Evolutionary conservation across 1,140 invertebrate genomes (phyloP), one percentile per base, ranked within the genome.

Genomic region (Phenacoccus solenopsis): DNA sequence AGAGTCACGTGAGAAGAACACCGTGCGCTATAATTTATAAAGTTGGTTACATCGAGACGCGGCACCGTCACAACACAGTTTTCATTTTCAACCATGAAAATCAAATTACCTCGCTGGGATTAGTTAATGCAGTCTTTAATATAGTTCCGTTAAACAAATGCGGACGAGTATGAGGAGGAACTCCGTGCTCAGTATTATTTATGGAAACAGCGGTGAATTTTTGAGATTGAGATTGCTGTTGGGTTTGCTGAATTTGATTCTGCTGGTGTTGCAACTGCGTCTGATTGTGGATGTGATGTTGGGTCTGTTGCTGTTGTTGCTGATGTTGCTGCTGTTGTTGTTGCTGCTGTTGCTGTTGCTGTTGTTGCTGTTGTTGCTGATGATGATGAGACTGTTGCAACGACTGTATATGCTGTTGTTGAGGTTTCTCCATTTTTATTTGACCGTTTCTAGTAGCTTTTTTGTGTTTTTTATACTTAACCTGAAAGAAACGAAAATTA

Each of bases 401-500:
- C 27, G 22, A 24, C 16, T 12, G 20, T 3, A n/a, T 1, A 12
- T 69, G 38, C n/a, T 69, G 69, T 27, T 69, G 69, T 49, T 49
- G 30, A 1, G 59, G 59, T 67, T 73, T 73, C 10, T 73, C 72
- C 28, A 71, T 57, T 76, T 76, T 80, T 80, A 74, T 81, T 81
- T 80, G 82, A 74, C 81, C 84, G 76, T 80, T 83, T 80, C 76
- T 84, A 82, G 73, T 81, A 81, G 84, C 84, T 77, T 96, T 94
- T 83, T 95, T 95, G 80, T 96, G 92, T 80, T 98, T 98, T 81
- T 96, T 96, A 81, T 98, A 98, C 82, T 98, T 98, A 9, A 98
- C 93, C 88, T 89, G 75, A 21, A 74, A 73, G n/a, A 13, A 64
- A 59, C 7, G 21, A 16, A 67, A 22, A 22, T 30, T 38, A 38